phyloP scores from a whole-genome alignment of 2,113 vertebrate genomes.

The Gavia stellata region DNA sequence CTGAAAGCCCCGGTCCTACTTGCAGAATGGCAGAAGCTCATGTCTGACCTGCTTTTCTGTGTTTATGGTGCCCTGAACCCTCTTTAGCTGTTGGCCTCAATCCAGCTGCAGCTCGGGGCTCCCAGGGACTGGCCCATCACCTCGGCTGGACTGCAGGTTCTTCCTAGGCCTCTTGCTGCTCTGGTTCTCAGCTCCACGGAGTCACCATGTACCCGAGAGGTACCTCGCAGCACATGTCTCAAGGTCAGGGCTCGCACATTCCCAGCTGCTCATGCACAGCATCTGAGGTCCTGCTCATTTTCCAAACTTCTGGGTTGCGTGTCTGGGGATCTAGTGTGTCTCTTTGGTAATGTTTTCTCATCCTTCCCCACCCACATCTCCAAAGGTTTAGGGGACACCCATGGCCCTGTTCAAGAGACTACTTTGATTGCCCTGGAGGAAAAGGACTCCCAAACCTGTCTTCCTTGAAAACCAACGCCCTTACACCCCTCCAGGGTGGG shows the following conservation, averaged over 20 bases:
- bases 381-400: background rate
- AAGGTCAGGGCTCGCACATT: background rate
- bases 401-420: background rate
- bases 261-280: background rate
- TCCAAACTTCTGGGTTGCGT: fast-evolving
- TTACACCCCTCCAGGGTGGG: fast-evolving
- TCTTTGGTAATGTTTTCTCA: background rate
- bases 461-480: background rate
- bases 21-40: background rate
- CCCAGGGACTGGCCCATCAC: no score
- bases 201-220: fast-evolving
- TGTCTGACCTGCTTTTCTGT: background rate
- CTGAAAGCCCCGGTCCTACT: background rate
- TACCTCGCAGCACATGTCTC: fast-evolving
- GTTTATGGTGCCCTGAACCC: background rate
- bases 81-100: background rate
- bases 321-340: background rate
- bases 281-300: background rate
- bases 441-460: background rate
- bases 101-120: background rate
- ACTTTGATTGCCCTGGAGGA: background rate
- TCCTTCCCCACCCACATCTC: background rate
- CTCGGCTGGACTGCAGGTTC: no score
- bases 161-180: background rate
- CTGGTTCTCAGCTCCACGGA: background rate